Base-by-base conservation (phyloP, 2,888 invertebrate species). In the Caenorhabditis angaria region DNA sequence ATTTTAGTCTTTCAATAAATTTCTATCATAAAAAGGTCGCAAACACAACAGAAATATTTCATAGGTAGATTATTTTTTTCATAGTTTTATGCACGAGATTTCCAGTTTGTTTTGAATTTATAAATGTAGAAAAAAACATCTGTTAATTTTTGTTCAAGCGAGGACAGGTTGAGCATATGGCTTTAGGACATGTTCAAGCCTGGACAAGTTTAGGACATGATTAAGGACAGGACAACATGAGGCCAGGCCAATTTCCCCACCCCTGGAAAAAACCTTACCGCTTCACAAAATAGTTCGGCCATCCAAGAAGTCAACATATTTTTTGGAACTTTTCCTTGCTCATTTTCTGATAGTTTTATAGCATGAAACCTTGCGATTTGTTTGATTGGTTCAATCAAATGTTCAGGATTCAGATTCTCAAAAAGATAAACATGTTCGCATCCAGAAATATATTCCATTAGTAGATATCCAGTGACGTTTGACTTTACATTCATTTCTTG, bases 331-430 rank as follows among this genome's bases (percentile, higher is more conserved):
- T n/a, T 22, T 8, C 18, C 24, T 10, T 22, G 50, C n/a, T 72
- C 72, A 22, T 65, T 58, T 20, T 58, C 29, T 5, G 50, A 59
- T 32, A 72, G 12, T 8, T 61, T 51, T 14, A 72, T 32, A 2
- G 72, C 47, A 25, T 72, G 72, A 22, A 72, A 51, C n/a, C 68
- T 53, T 1, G 72, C 72, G 1, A 72, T 3, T 24, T 72, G 51
- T 57, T 47, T 64, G 20, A 72, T 32, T 1, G 68, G 61, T 1
- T 67, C 67, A 14, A 59, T 65, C 22, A 68, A 53, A n/a, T 72
- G 61, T 14, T 65, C 61, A 0, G 61, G 50, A 56, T 50, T 61
- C 65, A 72, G 25, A 64, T 48, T 54, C 18, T 68, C 57, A 10
- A 35, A 22, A 24, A 61, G 29, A 20, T 22, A 65, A 14, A 72